phyloP scores from a whole-genome alignment of 2,888 invertebrate species.

The Lucinisca nassula region DNA sequence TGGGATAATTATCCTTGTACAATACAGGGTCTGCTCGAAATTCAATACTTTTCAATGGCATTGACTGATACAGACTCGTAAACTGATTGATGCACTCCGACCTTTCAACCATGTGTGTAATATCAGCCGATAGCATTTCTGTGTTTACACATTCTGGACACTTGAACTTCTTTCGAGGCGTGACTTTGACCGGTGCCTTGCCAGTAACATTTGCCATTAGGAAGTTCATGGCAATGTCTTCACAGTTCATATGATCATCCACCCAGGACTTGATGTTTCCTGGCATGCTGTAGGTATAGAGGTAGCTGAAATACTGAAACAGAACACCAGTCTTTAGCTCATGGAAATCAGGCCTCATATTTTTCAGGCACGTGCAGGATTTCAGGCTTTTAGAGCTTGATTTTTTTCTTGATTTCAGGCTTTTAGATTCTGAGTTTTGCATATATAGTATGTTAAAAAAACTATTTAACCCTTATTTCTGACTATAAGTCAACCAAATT shows the following conservation, averaged over 20 bases:
- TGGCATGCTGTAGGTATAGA: conserved; percentile 97
- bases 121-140: conserved; percentile 97
- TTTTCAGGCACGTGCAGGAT: too few relatives aligned
- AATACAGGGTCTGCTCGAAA: conserved; percentile 98
- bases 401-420: too few relatives aligned
- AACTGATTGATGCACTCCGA: conserved; percentile 96
- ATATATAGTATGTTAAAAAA: too few relatives aligned
- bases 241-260: conserved; percentile 98
- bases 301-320: conserved; percentile 95
- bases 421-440: too few relatives aligned
- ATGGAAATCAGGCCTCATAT: too few relatives aligned
- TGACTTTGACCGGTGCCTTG: conserved; percentile 96
- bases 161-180: conserved; percentile 98
- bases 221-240: conserved; percentile 99
- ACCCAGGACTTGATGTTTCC: conserved; percentile 95
- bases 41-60: conserved; percentile 96
- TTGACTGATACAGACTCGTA: conserved; percentile 93
- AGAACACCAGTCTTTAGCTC: too few relatives aligned
- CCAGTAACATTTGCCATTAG: conserved; percentile 97
- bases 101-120: conserved; percentile 96
- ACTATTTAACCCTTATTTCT: too few relatives aligned
- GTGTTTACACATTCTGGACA: conserved; percentile 98
- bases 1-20: conserved; percentile 92
- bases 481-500: too few relatives aligned
- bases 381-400: too few relatives aligned